These are phyloP conservation scores for Calvadosia cruxmelitensis DNA, from an alignment of 30 jellyfish, hydroid and myxozoan genomes.

Conservation along the genomic window DNA sequence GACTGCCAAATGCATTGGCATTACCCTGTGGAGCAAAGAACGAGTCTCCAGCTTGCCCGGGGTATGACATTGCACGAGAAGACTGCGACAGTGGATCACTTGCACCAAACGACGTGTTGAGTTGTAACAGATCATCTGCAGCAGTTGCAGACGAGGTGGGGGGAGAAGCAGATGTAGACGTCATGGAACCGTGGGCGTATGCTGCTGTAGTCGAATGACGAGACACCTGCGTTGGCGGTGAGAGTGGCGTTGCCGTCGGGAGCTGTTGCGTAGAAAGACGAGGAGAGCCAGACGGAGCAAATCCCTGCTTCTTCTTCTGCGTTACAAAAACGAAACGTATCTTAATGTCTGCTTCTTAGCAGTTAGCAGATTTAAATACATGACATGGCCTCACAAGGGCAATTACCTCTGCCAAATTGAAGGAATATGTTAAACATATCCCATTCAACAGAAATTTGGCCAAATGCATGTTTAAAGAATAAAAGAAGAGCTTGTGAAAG, in stretches of 20 bases:
- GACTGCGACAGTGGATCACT: slow-evolving; percentile 9
- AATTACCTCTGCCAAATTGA: too few species aligned
- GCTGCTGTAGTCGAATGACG: neutral
- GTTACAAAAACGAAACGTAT: neutral
- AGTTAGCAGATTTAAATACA: too few species aligned
- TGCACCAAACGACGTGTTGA: neutral
- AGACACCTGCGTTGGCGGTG: neutral
- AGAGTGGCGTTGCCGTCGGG: slow-evolving; percentile 1
- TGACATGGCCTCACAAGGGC: too few species aligned
- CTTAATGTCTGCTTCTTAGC: too few species aligned
- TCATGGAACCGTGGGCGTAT: neutral
- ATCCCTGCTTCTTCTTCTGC: neutral
- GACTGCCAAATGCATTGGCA: too few species aligned
- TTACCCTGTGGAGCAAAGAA: too few species aligned
- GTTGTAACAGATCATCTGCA: slow-evolving; percentile 39
- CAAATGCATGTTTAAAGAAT: too few species aligned
- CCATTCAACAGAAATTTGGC: too few species aligned
- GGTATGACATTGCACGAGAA: neutral
- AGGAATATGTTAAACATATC: too few species aligned
- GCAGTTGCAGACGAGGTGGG: slow-evolving; percentile 24
- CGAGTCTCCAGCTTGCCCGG: slow-evolving; percentile 1
- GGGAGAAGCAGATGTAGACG: slow-evolving; percentile 4
- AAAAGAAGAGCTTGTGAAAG: too few species aligned
- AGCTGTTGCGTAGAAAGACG: slow-evolving; percentile 29
- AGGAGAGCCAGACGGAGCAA: slow-evolving; percentile 31